These are phyloP conservation scores for Urechis unicinctus DNA, from an alignment of 2,888 invertebrate species.

Conservation along the genomic window DNA sequence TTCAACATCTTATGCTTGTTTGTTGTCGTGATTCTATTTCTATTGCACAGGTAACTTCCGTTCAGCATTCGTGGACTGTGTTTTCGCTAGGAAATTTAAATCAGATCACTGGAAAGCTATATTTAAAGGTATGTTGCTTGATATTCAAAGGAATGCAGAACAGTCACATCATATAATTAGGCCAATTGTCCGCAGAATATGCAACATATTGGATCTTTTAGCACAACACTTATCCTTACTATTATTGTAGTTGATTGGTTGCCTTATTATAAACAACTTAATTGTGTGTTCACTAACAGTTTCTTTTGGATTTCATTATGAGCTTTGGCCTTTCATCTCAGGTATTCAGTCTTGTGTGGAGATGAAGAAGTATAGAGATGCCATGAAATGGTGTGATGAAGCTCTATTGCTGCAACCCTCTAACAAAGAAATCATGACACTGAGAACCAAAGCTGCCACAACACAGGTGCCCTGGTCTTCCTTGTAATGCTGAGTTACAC, in stretches of 20 bases:
- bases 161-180: not conserved
- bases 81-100: constrained; percentile 69
- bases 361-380: constrained; percentile 64
- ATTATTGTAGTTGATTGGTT: no score
- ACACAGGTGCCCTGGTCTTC: not conserved
- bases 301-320: no score
- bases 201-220: no score
- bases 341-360: constrained; percentile 70
- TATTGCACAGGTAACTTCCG: constrained; percentile 50
- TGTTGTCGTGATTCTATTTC: not conserved
- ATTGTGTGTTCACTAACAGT: no score
- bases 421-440: constrained; percentile 6
- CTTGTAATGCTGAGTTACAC: not conserved
- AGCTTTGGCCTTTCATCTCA: constrained; percentile 6
- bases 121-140: constrained; percentile 45
- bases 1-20: not conserved
- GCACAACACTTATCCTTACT: no score
- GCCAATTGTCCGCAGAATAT: no score
- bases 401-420: constrained; percentile 51
- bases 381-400: constrained; percentile 66
- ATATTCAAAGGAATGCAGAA: not conserved
- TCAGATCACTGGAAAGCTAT: constrained; percentile 72
- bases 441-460: constrained; percentile 7
- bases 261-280: no score
- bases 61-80: constrained; percentile 73